phyloP scores from a whole-genome alignment of 2,888 invertebrate genomes.

The Spicauda simplicius region DNA sequence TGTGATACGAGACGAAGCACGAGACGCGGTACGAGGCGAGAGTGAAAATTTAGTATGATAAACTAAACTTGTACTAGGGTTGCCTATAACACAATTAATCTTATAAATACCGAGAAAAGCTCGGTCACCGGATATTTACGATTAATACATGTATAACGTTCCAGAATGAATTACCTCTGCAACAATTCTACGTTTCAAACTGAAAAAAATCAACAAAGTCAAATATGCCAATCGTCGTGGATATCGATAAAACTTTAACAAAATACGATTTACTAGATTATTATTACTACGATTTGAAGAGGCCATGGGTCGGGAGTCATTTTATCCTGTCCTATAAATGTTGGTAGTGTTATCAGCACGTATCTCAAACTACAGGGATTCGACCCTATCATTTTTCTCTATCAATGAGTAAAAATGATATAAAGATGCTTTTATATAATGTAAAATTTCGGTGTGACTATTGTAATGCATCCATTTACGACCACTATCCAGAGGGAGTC shows the following conservation, averaged over 20 bases:
- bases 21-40: no score
- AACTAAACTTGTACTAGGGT: no score
- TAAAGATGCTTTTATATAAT: not conserved
- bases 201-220: no score
- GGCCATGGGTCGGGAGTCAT: not conserved
- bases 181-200: no score
- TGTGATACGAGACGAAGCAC: no score
- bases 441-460: not conserved
- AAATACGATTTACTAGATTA: not conserved
- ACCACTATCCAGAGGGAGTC: not conserved
- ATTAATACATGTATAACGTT: no score
- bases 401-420: not conserved
- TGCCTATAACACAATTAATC: no score
- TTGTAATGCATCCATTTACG: not conserved
- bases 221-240: not conserved
- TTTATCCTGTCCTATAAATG: not conserved
- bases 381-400: not conserved
- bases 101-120: no score
- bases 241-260: not conserved
- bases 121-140: no score
- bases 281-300: not conserved
- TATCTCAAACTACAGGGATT: not conserved
- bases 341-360: not conserved
- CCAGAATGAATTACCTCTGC: no score
- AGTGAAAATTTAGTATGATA: no score